Evolutionary conservation across 2,888 invertebrate genomes (phyloP).

Genomic region (Micoletzkya japonica): DNA sequence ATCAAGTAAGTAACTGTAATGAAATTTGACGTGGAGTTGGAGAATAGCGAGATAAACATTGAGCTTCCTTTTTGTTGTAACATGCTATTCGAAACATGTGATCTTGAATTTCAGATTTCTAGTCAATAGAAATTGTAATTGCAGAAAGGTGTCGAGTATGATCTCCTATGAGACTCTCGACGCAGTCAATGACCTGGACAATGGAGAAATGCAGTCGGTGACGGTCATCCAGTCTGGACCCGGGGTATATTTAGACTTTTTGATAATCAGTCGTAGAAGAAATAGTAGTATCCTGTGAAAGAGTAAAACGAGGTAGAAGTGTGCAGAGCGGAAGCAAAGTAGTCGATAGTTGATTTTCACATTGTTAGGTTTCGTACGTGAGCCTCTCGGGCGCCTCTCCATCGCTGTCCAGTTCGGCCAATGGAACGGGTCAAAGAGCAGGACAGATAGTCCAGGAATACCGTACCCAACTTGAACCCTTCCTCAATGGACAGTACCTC

Average conservation of each 20-base stretch:
- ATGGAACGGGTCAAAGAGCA: conserved; percentile 22
- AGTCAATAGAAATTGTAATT: too few species aligned
- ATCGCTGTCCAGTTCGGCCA: conserved; percentile 5
- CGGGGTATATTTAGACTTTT: conserved; percentile 4
- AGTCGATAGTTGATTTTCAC: background rate
- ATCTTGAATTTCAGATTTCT: too few species aligned
- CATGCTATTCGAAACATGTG: too few species aligned
- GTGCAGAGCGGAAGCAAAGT: too few species aligned
- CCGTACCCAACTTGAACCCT: conserved; percentile 9
- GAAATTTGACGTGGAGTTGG: background rate
- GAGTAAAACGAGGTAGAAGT: too few species aligned
- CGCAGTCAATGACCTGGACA: conserved; percentile 20
- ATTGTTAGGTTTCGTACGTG: conserved; percentile 13
- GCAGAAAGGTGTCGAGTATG: conserved; percentile 16
- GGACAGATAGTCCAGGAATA: conserved; percentile 14
- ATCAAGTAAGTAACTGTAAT: background rate
- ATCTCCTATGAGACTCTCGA: conserved; percentile 24
- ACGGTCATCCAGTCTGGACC: conserved; percentile 20
- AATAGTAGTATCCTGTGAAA: too few species aligned
- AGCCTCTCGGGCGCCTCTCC: conserved; percentile 4
- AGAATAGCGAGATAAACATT: background rate
- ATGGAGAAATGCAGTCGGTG: background rate
- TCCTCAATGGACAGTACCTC: conserved; percentile 11
- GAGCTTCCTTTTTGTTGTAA: too few species aligned
- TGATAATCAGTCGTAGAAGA: background rate